Conservation (phyloP, 1,140 invertebrate genomes). For the Bilobella aurantiaca region DNA sequence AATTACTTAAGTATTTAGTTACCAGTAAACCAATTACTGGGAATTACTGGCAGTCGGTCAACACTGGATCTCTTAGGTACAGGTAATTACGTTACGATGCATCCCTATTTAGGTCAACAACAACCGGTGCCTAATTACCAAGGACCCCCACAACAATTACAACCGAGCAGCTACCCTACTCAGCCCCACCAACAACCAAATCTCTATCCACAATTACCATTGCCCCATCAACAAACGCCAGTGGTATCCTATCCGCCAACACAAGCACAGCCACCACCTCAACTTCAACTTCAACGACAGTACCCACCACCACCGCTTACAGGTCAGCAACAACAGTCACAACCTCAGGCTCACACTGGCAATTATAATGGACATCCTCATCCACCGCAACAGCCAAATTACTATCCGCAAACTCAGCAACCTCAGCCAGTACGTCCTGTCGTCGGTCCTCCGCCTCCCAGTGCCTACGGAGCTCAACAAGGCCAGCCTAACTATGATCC, state of each 20-base stretch:
- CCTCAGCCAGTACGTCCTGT: not conserved
- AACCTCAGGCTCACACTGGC: not conserved
- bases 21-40: too few species aligned
- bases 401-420: not conserved
- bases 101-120: not conserved
- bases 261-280: not conserved
- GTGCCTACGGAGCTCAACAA: not conserved
- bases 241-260: not conserved
- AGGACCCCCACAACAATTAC: too few species aligned
- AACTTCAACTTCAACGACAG: slow-evolving; percentile 7
- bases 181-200: not conserved
- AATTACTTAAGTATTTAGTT: too few species aligned
- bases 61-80: not conserved
- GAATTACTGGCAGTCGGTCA: too few species aligned
- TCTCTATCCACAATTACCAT: slow-evolving; percentile 1
- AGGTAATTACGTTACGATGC: not conserved
- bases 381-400: not conserved
- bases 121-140: too few species aligned
- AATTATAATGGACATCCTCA: not conserved
- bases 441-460: not conserved
- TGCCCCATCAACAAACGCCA: not conserved
- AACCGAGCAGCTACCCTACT: too few species aligned
- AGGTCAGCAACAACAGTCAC: not conserved
- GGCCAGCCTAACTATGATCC: not conserved
- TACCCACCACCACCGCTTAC: too few species aligned